Evolutionary conservation across 2,113 vertebrate species (phyloP).

Genomic region (Onychostruthus taczanowskii): DNA sequence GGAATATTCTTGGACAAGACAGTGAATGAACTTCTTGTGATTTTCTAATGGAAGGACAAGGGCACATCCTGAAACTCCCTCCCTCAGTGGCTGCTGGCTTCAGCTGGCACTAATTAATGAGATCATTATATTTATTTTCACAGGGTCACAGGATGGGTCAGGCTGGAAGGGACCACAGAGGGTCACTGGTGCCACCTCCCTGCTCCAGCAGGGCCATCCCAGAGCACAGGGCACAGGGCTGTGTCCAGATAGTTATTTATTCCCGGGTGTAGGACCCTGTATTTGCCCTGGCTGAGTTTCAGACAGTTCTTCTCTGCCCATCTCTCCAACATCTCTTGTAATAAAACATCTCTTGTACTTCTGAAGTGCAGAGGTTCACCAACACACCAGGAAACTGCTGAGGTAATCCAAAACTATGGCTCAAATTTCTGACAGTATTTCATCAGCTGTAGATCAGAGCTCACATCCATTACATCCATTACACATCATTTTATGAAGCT

Average conservation of each 20-base stretch:
- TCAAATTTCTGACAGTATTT: background rate
- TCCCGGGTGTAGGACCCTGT: background rate
- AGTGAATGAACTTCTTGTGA: background rate
- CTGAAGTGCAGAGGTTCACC: background rate
- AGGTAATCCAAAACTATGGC: background rate
- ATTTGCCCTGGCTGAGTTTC: background rate
- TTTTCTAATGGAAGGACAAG: background rate
- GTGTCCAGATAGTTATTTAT: fast-evolving
- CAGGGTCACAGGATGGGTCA: background rate
- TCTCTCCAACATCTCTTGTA: background rate
- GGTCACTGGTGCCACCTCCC: background rate
- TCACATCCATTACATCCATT: background rate
- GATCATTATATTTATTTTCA: background rate
- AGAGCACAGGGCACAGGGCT: background rate
- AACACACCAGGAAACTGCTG: background rate
- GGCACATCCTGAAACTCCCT: background rate
- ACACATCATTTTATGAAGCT: background rate
- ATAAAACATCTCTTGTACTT: background rate
- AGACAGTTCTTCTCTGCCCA: background rate
- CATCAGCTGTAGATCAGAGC: background rate
- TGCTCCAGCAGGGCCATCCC: background rate
- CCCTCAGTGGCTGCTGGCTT: background rate
- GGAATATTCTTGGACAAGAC: background rate
- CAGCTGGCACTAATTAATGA: background rate
- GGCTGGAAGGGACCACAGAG: background rate